Conservation (phyloP, 2,888 invertebrate species). For the Sialis lutaria region DNA sequence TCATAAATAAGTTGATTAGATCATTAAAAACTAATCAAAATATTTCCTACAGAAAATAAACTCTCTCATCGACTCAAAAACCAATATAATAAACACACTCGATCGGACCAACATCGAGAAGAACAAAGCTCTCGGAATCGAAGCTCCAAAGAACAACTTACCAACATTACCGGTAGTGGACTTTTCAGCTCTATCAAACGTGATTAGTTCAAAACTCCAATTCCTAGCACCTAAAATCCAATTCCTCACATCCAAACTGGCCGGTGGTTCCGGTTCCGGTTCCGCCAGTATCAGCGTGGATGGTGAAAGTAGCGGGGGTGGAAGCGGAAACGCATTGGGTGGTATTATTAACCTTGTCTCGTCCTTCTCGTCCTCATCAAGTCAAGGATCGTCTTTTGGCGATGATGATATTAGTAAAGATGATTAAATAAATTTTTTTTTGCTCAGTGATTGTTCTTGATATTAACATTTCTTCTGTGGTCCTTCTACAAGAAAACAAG, state of each 20-base stretch:
- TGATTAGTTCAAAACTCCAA: constrained; percentile 44
- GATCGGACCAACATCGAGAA: constrained; percentile 58
- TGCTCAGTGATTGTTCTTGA: too few relatives aligned
- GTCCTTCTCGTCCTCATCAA: neutral
- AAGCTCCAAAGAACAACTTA: constrained; percentile 29
- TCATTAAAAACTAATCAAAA: too few relatives aligned
- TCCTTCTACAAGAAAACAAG: too few relatives aligned
- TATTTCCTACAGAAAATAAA: constrained; percentile 51
- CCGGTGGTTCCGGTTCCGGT: constrained; percentile 14
- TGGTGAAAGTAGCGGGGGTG: constrained; percentile 13
- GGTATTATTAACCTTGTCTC: constrained; percentile 15
- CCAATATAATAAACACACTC: constrained; percentile 46
- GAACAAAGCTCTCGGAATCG: constrained; percentile 58
- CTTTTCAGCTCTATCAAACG: constrained; percentile 41
- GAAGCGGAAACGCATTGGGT: constrained; percentile 16
- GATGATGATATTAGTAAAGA: too few relatives aligned
- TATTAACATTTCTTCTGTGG: too few relatives aligned
- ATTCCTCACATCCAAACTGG: constrained; percentile 29
- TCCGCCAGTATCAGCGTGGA: constrained; percentile 8
- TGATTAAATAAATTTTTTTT: too few relatives aligned
- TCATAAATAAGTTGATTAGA: too few relatives aligned
- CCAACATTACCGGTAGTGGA: constrained; percentile 17
- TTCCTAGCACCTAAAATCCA: constrained; percentile 37
- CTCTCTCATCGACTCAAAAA: constrained; percentile 64
- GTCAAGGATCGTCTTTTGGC: too few relatives aligned